phyloP scores from a whole-genome alignment of 2,797 vertebrate genomes.

The Anolis apletophallus region DNA sequence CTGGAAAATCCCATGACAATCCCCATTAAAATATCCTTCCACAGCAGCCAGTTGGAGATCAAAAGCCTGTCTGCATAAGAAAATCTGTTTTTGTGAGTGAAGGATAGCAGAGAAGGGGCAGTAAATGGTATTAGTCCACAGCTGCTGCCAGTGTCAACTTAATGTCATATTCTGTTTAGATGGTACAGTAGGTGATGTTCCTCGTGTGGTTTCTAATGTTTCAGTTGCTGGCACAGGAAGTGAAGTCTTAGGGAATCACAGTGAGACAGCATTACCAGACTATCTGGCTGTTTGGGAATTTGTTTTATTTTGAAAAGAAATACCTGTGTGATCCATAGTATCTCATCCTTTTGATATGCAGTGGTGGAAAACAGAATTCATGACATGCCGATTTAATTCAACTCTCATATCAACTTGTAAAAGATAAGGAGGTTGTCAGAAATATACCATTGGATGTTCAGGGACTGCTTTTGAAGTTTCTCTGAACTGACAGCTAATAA shows the following conservation, averaged over 20 bases:
- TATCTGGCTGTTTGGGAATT: conserved; percentile 47
- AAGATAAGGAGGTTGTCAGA: conserved; percentile 64
- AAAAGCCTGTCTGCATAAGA: no score
- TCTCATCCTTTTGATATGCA: conserved; percentile 65
- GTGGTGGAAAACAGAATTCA: conserved; percentile 57
- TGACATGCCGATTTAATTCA: conserved; percentile 61
- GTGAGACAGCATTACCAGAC: conserved; percentile 32
- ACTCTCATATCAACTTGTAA: conserved; percentile 59
- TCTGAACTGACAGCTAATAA: conserved; percentile 48
- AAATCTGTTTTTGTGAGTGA: no score
- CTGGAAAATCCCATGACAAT: no score
- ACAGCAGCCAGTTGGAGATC: no score
- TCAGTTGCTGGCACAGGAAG: not conserved
- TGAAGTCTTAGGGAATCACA: not conserved
- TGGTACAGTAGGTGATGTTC: not conserved
- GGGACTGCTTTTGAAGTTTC: conserved; percentile 53
- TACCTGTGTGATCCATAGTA: conserved; percentile 45
- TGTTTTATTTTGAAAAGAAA: conserved; percentile 65
- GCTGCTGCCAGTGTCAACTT: not conserved
- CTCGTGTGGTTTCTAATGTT: not conserved
- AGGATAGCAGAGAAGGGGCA: no score
- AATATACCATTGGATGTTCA: conserved; percentile 42
- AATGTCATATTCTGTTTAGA: not conserved
- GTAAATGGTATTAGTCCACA: not conserved
- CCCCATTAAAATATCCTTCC: no score